These are phyloP conservation scores for Tineola bisselliella DNA, from an alignment of 2,888 invertebrate genomes.

Conservation along the genomic window DNA sequence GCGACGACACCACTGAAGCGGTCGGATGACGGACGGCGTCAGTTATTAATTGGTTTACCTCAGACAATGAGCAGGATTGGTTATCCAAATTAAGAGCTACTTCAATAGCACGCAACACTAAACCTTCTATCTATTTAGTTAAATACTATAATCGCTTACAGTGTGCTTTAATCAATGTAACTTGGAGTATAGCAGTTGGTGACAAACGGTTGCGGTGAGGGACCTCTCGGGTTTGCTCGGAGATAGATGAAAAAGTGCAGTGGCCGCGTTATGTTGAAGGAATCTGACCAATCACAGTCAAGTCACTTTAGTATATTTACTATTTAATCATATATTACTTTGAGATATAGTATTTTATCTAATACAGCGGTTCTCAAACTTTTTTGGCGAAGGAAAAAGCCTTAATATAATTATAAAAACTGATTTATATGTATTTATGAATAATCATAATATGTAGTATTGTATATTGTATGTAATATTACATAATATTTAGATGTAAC, in stretches of 20 bases:
- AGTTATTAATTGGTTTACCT: slow-evolving; percentile 31
- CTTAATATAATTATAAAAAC: too few species aligned
- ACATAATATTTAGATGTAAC: too few species aligned
- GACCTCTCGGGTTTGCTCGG: background rate
- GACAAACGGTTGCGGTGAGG: slow-evolving; percentile 1
- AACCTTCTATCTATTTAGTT: background rate
- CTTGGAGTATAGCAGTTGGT: background rate
- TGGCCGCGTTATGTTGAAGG: background rate
- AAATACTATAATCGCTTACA: background rate
- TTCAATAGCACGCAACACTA: background rate
- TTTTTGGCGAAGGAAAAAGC: too few species aligned
- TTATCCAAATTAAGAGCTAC: slow-evolving; percentile 1
- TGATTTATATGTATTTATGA: too few species aligned
- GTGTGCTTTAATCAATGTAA: background rate
- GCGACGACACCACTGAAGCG: background rate
- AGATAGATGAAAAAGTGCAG: background rate
- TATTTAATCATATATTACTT: too few species aligned
- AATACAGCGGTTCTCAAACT: too few species aligned
- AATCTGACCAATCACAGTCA: background rate
- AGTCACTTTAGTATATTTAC: too few species aligned
- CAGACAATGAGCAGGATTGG: slow-evolving; percentile 23
- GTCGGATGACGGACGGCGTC: slow-evolving; percentile 5
- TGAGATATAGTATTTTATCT: too few species aligned
- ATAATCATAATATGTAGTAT: too few species aligned
- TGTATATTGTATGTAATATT: too few species aligned